phyloP scores from a whole-genome alignment of 2,113 vertebrate species.

The Dendropsophus ebraccatus region DNA sequence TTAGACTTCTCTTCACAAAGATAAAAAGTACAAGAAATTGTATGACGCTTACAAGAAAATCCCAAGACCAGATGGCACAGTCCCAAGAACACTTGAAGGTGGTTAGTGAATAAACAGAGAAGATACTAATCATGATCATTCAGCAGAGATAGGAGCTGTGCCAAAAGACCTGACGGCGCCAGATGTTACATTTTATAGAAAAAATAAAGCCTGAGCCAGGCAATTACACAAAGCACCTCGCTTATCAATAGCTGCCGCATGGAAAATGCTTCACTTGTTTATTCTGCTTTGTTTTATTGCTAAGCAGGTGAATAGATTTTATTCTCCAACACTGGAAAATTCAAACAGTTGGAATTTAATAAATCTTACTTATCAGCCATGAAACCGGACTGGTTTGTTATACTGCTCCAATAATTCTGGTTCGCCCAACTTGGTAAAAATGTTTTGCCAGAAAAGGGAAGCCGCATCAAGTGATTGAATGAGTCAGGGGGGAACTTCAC shows the following conservation, averaged over 20 bases:
- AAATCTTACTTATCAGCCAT: neutral
- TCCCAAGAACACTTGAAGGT: conserved; percentile 60
- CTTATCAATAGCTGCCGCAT: conserved; percentile 35
- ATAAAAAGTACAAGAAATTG: conserved; percentile 26
- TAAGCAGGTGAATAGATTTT: neutral
- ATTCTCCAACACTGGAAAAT: neutral
- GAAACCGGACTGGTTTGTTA: neutral
- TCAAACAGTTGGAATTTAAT: neutral
- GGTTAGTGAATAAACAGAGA: conserved; percentile 57
- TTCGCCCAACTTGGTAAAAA: too few species aligned
- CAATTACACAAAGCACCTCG: conserved; percentile 52
- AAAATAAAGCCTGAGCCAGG: conserved; percentile 48
- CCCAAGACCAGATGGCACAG: conserved; percentile 49
- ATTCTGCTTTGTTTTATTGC: neutral
- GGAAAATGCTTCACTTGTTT: conserved; percentile 21
- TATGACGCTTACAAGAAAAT: conserved; percentile 38
- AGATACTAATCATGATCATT: conserved; percentile 59
- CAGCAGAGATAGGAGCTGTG: conserved; percentile 40
- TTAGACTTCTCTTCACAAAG: neutral
- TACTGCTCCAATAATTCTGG: too few species aligned
- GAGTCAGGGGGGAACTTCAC: too few species aligned
- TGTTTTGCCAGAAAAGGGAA: too few species aligned
- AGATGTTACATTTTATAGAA: conserved; percentile 54
- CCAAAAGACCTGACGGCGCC: conserved; percentile 52
- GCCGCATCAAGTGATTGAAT: too few species aligned